Base-by-base conservation (phyloP, 2,888 invertebrate species). In the Drosophila prolongata region DNA sequence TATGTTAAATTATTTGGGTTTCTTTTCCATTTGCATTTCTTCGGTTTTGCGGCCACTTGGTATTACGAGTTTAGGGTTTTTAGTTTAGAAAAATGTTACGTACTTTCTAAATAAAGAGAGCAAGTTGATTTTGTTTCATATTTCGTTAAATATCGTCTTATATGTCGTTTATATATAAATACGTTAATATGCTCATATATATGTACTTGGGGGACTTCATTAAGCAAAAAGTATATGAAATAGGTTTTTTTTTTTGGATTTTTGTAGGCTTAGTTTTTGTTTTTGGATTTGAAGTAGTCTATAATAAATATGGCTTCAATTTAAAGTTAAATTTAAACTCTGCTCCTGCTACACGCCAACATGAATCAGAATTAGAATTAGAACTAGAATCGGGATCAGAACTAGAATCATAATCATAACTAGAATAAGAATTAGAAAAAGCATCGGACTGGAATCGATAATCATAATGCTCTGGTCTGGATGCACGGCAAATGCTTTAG, bases 21-120 rank as follows among this genome's bases (percentile, higher is more conserved):
- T 56, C 47, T 19, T 57, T 52, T 76, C 40, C 44, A 54, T 54
- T 76, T 74, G 60, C 50, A 76, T 76, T 49, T 57, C 43, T 10
- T 59, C 60, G 40, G 46, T 53, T 40, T 64, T 65, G 58, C 62
- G 79, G 66, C 61, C 80, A 61, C 52, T 73, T 78, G 61, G 43
- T 54, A 40, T 74, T 83, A 67, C 69, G 57, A 68, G 58, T 40
- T 58, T 58, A 40, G 46, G 47, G 42, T 53, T 65, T 64, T 64
- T 65, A 66, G 77, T 75, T 82, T 77, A 85, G 82, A 87, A 83
- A 82, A 83, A 76, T 75, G 52, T 86, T 86, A 79, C 75, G 65
- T 87, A 81, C 80, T 49, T 82, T 79, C 86, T 83, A 88, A 83
- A 88, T 88, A 79, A 87, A 76, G 89, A 88, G 87, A 89, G 83